Base-by-base conservation (phyloP, 2,113 vertebrate species). In the Bombycilla garrulus region DNA sequence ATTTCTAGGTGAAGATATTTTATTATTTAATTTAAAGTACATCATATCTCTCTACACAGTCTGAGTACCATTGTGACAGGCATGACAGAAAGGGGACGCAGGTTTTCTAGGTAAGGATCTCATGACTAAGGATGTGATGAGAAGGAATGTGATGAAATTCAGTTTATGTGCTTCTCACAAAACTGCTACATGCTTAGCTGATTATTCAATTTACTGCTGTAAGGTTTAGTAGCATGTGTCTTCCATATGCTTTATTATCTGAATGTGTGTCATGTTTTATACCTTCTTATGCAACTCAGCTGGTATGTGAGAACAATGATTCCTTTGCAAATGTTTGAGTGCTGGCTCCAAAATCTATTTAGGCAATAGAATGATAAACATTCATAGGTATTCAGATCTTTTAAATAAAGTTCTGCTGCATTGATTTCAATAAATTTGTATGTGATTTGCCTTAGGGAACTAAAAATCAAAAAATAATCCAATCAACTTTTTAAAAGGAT, bases 401-500 rank as follows among this genome's bases (percentile, higher is more conserved):
- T 95, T 85, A 72, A 80, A 90, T 57, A 42, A 22, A 67, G 14
- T 73, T 94, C 44, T 94, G 15, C 48, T 72, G 71, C 64, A 72
- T 3, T 79, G 47, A 80, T 88, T 93, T 73, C 47, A 83, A 88
- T 48, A 83, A 71, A 88, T 88, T 87, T 67, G 21, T 82, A 79
- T 85, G 58, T 56, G 79, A 48, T 61, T 81, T 0, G 11, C 54
- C 74, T 84, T 58, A 54, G 13, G 67, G 47, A 88, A 31, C 60
- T 86, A 91, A 93, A 94, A 88, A 82, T 86, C n/a, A 2, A 70
- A 91, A 93, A 95, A 57, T 70, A 94, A 78, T 70, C 66, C 19
- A 83, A 91, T 95, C 76, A 95, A 36, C 89, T 90, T 80, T 91
- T 95, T 77, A 93, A 82, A 86, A 94, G 16, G 10, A 10, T 70